These are phyloP conservation scores for Lymantria dispar DNA, from an alignment of 2,888 invertebrate genomes.

Conservation along the genomic window DNA sequence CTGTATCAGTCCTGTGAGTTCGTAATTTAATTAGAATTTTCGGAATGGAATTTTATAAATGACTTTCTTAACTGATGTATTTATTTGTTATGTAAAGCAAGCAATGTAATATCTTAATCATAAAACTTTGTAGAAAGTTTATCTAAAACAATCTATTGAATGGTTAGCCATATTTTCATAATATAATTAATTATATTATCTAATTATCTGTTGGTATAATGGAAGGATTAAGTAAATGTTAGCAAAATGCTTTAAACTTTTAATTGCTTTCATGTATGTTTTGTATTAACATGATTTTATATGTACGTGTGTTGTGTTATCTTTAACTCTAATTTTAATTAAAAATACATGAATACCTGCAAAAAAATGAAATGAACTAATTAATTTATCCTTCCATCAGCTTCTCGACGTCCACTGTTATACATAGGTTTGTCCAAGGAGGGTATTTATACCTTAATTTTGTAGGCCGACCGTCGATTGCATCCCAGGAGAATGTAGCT, in stretches of 20 bases:
- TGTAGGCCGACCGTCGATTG: too few relatives aligned
- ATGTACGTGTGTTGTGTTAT: too few relatives aligned
- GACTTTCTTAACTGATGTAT: slow-evolving; percentile 59
- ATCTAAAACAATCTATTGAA: slow-evolving; percentile 43
- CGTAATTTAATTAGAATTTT: slow-evolving; percentile 72
- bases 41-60: slow-evolving; percentile 63
- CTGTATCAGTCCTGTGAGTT: slow-evolving; percentile 49
- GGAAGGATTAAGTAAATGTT: slow-evolving; percentile 47
- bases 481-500: too few relatives aligned
- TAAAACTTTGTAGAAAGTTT: slow-evolving; percentile 38
- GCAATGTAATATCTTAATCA: slow-evolving; percentile 38
- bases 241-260: slow-evolving; percentile 45
- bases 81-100: slow-evolving; percentile 48
- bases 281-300: too few relatives aligned
- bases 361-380: too few relatives aligned
- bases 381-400: too few relatives aligned
- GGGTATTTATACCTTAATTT: slow-evolving; percentile 16
- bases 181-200: slow-evolving; percentile 12
- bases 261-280: slow-evolving; percentile 40
- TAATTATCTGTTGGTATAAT: slow-evolving; percentile 44
- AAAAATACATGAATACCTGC: too few relatives aligned
- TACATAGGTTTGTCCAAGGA: too few relatives aligned
- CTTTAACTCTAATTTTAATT: too few relatives aligned
- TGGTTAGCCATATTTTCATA: slow-evolving; percentile 12
- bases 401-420: too few relatives aligned